Base-by-base conservation (phyloP, 2,797 vertebrate species). In the Cichlasoma orientale region DNA sequence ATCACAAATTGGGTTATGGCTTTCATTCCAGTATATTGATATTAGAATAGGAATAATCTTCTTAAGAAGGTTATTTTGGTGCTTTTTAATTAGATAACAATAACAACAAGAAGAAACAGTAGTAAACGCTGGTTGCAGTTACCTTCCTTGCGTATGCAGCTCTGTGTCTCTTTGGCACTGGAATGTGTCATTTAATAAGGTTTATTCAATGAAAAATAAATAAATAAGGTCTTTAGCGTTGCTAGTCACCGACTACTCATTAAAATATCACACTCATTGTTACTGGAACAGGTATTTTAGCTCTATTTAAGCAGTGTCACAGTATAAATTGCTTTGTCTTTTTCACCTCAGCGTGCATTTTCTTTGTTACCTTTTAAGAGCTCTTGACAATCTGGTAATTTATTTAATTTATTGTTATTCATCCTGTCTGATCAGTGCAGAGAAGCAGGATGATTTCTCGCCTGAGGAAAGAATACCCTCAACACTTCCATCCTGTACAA, bases 11-110 rank as follows among this genome's bases (percentile, higher is more conserved):
- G 6, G 38, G 63, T 75, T 85, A 87, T 55, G 55, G 83, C 83
- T 87, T 89, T 80, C 54, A 58, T 47, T 75, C 57, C 56, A 25
- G 61, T 81, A 56, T 76, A 83, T 85, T 80, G 7, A 86, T 84
- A 85, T 86, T 72, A 68, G 47, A 81, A 83, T 84, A 88, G 82
- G 82, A 78, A 78, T 91, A 84, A 89, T 91, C 88, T 78, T 69
- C 59, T 89, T 87, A 86, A 53, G 21, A 50, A 14, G n/a, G 66
- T 86, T 84, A 38, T 69, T 86, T 86, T 79, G 69, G 69, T 47
- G 56, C 56, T 88, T 68, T 88, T 85, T 88, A 81, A 86, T 84
- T 86, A 69, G 33, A 77, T 38, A 74, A 33, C 16, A 74, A 79
- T 4, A 69, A 71, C 9, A 76, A 77, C 18, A 78, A 74, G 16